Evolutionary conservation across 2,888 invertebrate genomes (phyloP).

Genomic region (Acanthosepion lycidas): DNA sequence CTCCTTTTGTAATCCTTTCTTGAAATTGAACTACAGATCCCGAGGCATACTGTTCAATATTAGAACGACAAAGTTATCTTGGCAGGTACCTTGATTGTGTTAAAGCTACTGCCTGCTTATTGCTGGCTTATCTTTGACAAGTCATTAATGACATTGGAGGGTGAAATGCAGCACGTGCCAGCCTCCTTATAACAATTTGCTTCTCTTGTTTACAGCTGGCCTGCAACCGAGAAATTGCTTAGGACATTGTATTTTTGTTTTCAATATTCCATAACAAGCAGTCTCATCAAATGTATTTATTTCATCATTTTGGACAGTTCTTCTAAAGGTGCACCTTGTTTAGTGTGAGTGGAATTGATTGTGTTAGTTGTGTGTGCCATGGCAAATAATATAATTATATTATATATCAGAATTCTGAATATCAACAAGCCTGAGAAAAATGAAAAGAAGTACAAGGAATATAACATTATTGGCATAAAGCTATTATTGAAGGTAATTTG

Average conservation of each 20-base stretch:
- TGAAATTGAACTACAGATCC: neutral
- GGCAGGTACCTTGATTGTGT: neutral
- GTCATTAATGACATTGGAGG: neutral
- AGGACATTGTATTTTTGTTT: neutral
- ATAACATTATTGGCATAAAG: too few species aligned
- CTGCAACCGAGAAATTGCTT: neutral
- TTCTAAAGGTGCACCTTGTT: too few species aligned
- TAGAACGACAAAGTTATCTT: neutral
- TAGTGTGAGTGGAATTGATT: too few species aligned
- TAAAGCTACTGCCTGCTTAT: neutral
- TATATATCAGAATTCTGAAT: too few species aligned
- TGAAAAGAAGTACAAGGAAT: too few species aligned
- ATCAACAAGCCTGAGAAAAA: too few species aligned
- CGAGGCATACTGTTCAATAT: neutral
- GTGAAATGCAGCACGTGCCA: neutral
- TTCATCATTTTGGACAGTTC: neutral
- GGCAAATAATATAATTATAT: too few species aligned
- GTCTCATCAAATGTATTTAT: neutral
- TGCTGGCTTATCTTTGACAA: too few species aligned
- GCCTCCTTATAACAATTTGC: conserved; percentile 2
- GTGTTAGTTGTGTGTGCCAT: too few species aligned
- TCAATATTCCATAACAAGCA: neutral
- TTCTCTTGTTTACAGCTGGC: neutral
- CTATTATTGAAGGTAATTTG: too few species aligned
- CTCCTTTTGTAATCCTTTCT: neutral